phyloP scores from a whole-genome alignment of 2,797 vertebrate genomes.

The Clarias laeviceps region DNA sequence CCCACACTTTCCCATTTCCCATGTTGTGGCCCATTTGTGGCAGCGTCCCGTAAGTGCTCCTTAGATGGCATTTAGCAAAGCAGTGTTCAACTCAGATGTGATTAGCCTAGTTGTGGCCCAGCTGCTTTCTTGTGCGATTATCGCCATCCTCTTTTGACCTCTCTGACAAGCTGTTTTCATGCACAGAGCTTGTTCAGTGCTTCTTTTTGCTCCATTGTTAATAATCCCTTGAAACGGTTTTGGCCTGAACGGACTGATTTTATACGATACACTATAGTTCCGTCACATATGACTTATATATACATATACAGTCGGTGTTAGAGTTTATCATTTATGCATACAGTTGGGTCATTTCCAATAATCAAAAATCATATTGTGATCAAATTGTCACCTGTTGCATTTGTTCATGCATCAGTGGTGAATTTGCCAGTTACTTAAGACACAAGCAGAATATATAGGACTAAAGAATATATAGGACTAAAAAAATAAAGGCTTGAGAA shows the following conservation, averaged over 20 bases:
- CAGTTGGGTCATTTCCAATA: not conserved
- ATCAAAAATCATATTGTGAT: not conserved
- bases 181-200: not conserved
- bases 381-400: not conserved
- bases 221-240: not conserved
- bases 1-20: not conserved
- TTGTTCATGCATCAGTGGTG: not conserved
- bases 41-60: not conserved
- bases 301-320: not conserved
- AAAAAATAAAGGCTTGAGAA: not conserved
- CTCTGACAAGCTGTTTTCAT: not conserved
- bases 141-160: not conserved
- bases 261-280: not conserved
- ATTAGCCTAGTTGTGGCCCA: slow-evolving; percentile 12
- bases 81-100: not conserved
- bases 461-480: not conserved
- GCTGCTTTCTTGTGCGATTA: slow-evolving; percentile 8
- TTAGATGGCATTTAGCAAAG: slow-evolving; percentile 18
- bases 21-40: not conserved
- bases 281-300: not conserved
- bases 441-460: not conserved
- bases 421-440: not conserved
- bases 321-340: not conserved
- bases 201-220: not conserved
- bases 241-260: not conserved